A percentile compares a stretch with the other conserved stretches of the same genome.
These are phyloP conservation scores for Metridium senile DNA, from an alignment of 92 coral and sea anemone genomes.

Conservation along the genomic window DNA sequence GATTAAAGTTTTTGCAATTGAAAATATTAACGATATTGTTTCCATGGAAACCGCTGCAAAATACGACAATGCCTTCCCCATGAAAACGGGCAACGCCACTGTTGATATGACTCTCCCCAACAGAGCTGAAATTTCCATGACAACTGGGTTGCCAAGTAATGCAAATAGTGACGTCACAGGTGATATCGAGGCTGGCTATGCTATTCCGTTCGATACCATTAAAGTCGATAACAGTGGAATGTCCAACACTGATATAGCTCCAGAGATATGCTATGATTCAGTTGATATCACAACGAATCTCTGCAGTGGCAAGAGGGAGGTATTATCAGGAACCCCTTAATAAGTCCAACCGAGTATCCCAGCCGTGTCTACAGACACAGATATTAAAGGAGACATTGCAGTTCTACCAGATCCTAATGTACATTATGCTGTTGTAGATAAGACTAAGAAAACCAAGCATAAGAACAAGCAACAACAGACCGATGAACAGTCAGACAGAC, in stretches of 20 bases:
- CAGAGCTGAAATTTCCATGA: background rate
- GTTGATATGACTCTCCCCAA: background rate
- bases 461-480: background rate
- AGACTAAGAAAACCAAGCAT: background rate
- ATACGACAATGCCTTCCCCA: background rate
- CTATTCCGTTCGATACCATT: background rate
- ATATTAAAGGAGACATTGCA: no score
- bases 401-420: constrained; percentile 18
- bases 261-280: background rate
- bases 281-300: background rate
- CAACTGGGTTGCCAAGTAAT: background rate
- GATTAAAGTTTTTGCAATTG: no score
- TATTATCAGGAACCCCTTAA: no score
- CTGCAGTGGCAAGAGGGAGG: background rate
- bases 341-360: no score
- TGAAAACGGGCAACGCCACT: background rate
- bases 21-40: no score
- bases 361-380: no score
- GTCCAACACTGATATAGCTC: background rate
- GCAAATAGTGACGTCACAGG: background rate
- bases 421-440: constrained; percentile 10
- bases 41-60: background rate
- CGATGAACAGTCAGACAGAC: background rate
- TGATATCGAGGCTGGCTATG: background rate
- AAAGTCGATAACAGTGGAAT: background rate